A percentile compares a stretch with the other conserved stretches of the same genome.
Evolutionary conservation across 2,888 invertebrate species (phyloP).

Genomic region (Gastrophysa polygoni): DNA sequence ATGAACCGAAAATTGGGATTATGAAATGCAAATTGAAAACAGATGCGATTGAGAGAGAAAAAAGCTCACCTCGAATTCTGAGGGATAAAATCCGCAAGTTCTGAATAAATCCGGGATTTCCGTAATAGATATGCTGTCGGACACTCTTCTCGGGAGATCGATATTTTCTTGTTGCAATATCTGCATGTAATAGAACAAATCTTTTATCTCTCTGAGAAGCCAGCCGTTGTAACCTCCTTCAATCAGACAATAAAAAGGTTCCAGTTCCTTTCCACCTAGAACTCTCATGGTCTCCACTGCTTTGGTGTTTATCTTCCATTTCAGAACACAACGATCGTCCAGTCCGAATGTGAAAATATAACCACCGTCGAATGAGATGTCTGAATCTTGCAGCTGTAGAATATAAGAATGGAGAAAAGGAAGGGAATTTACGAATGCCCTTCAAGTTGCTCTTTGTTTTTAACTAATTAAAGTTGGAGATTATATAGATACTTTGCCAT

Average conservation of each 20-base stretch:
- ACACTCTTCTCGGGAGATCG: slow-evolving; percentile 65
- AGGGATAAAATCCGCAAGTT: slow-evolving; percentile 76
- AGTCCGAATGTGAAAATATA: slow-evolving; percentile 64
- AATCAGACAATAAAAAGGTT: slow-evolving; percentile 74
- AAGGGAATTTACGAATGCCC: too few species aligned
- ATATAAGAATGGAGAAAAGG: too few species aligned
- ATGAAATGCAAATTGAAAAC: too few species aligned
- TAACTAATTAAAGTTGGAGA: too few species aligned
- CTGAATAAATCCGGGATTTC: slow-evolving; percentile 77
- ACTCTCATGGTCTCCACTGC: slow-evolving; percentile 60
- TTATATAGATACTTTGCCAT: too few species aligned
- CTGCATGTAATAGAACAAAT: slow-evolving; percentile 79
- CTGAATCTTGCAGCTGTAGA: slow-evolving; percentile 55
- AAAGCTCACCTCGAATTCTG: slow-evolving; percentile 71
- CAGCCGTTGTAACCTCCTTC: slow-evolving; percentile 74
- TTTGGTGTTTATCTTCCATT: slow-evolving; percentile 64
- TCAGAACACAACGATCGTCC: slow-evolving; percentile 61
- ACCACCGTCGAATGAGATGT: slow-evolving; percentile 58
- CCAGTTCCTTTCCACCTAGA: slow-evolving; percentile 64
- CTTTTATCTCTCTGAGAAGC: slow-evolving; percentile 73
- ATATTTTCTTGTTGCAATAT: slow-evolving; percentile 73
- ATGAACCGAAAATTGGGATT: too few species aligned
- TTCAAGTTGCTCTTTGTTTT: too few species aligned
- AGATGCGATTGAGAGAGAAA: too few species aligned
- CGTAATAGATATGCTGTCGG: slow-evolving; percentile 66